phyloP scores from a whole-genome alignment of 2,888 invertebrate species.

The Heliconius hortense region DNA sequence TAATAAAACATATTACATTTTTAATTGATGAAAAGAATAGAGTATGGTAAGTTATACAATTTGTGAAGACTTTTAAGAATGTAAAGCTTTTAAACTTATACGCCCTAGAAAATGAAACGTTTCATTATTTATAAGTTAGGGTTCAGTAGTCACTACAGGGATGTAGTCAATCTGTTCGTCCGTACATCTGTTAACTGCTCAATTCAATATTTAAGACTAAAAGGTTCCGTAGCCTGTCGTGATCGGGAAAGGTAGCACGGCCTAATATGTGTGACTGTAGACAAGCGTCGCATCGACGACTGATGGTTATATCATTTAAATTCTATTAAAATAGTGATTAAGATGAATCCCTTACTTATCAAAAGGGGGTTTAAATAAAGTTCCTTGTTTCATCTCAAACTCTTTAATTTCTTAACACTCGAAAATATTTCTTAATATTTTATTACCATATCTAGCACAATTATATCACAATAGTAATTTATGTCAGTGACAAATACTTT shows the following conservation, averaged over 20 bases:
- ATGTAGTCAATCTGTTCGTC: constrained; percentile 76
- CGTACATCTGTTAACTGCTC: constrained; percentile 77
- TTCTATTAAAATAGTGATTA: constrained; percentile 24
- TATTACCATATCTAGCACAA: constrained; percentile 16
- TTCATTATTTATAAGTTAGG: constrained; percentile 68
- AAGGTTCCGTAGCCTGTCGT: constrained; percentile 62
- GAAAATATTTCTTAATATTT: constrained; percentile 1
- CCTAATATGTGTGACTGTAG: constrained; percentile 56
- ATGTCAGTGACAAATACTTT: constrained; percentile 4
- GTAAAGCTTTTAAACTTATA: constrained; percentile 74
- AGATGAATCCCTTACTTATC: constrained; percentile 28
- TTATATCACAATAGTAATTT: constrained; percentile 8
- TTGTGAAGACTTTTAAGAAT: constrained; percentile 75
- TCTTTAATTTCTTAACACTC: constrained; percentile 3
- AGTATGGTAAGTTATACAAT: constrained; percentile 74
- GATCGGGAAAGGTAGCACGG: constrained; percentile 62
- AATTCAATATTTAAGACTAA: constrained; percentile 73
- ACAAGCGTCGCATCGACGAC: constrained; percentile 45
- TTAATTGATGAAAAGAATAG: constrained; percentile 63
- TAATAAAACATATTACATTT: constrained; percentile 57
- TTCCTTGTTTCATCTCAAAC: constrained; percentile 21
- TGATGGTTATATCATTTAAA: constrained; percentile 35
- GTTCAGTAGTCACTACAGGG: constrained; percentile 74
- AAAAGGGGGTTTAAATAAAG: constrained; percentile 27
- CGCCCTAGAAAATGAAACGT: constrained; percentile 67